phyloP scores from a whole-genome alignment of 2,888 invertebrate genomes.

The Eupithecia subfuscata region DNA sequence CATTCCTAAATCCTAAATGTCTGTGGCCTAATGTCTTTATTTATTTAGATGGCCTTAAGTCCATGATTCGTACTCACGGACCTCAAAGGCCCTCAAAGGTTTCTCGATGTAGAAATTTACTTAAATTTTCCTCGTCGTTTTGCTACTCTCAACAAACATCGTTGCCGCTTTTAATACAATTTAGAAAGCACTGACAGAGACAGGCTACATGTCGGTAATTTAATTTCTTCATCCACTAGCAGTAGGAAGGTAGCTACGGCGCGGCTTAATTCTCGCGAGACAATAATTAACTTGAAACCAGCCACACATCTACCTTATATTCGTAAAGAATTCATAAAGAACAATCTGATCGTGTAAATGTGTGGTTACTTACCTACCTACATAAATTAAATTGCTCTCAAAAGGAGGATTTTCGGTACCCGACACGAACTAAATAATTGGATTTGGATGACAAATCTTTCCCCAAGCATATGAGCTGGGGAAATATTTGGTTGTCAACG shows the following conservation, averaged over 20 bases:
- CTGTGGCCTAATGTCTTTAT: not conserved
- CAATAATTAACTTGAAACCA: conserved; percentile 6
- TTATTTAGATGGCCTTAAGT: not conserved
- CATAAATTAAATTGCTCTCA: conserved; percentile 74
- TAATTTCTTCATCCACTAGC: conserved; percentile 24
- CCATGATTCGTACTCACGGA: not conserved
- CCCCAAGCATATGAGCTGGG: conserved; percentile 46
- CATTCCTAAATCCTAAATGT: too few species aligned
- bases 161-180: conserved; percentile 10
- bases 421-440: conserved; percentile 76
- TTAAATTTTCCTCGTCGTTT: conserved; percentile 12
- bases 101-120: not conserved
- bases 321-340: conserved; percentile 51
- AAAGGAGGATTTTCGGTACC: conserved; percentile 68
- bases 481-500: conserved; percentile 44
- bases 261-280: conserved; percentile 6
- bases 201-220: conserved; percentile 19
- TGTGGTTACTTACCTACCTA: conserved; percentile 32
- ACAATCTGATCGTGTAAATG: conserved; percentile 63
- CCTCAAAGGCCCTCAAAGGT: conserved; percentile 2
- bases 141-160: conserved; percentile 5
- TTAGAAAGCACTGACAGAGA: conserved; percentile 5
- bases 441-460: conserved; percentile 67
- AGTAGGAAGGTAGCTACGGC: not conserved
- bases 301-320: conserved; percentile 6